Base-by-base conservation (phyloP, 2,113 vertebrate genomes). In the Dascyllus trimaculatus region DNA sequence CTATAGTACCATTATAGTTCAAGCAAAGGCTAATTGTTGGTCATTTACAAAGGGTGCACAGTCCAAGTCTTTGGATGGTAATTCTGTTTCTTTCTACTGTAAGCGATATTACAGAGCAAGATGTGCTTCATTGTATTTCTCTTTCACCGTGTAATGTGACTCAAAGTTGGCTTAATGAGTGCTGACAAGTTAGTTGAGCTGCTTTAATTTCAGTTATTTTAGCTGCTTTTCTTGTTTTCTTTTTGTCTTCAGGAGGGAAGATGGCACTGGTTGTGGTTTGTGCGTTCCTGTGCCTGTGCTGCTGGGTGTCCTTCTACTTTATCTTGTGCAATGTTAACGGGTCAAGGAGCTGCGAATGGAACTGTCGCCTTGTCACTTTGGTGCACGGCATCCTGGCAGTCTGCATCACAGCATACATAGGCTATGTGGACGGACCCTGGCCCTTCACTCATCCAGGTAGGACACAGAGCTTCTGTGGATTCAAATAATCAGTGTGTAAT, bases 391-490 rank as follows among this genome's bases (percentile, higher is more conserved):
- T 98, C 86, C 94, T 98, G 5, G 96, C 95, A 0, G 95, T 98
- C 60, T 94, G 94, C 48, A 93, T 99, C 80, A 98, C 97, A 0
- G 96, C 95, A 0, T 99, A 99, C 75, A 96, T 99, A 62, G 97
- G 97, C 76, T 99, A 99, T 73, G 95, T 99, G 45, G 97, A 98
- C 18, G 98, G 98, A 56, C 98, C 97, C 14, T 99, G 97, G 97
- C 97, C 98, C 66, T 95, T 99, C 88, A 96, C 93, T 2, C 82
- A 98, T 89, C 96, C 97, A 92, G 98, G 98, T 98, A 93, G 61
- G 68, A 65, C 0, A 0, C n/a, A 18, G 5, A 21, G 17, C 10
- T 38, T 48, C 17, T 58, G 8, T 53, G 19, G 7, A 29, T 48
- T 46, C 1, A 77, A 63, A 45, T 49, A 15, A n/a, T 49, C 40